Conservation (phyloP, 2,888 invertebrate genomes). For the Andrena camellia region DNA sequence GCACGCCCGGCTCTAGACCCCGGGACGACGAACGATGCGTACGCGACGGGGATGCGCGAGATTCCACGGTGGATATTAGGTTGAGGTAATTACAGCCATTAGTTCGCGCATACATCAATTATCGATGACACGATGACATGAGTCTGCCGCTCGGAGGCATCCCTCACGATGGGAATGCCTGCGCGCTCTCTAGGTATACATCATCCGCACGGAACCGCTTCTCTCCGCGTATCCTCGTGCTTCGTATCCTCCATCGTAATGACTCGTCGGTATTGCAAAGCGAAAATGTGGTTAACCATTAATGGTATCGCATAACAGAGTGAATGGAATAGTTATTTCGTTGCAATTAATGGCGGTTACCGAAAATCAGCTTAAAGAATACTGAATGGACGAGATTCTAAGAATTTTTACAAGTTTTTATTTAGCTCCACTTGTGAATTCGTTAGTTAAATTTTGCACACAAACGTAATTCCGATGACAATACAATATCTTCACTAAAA, state of each 20-base stretch:
- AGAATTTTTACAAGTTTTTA: no score
- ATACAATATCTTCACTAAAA: no score
- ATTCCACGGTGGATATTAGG: conserved; percentile 81
- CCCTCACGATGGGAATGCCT: conserved; percentile 74
- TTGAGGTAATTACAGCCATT: conserved; percentile 83
- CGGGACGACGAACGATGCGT: conserved; percentile 4
- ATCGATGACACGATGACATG: conserved; percentile 83
- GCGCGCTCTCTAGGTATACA: conserved; percentile 38
- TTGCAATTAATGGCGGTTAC: no score
- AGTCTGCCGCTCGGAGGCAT: conserved; percentile 77
- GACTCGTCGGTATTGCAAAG: background rate
- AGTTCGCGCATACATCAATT: conserved; percentile 84
- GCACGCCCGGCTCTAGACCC: background rate
- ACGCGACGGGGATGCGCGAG: conserved; percentile 70
- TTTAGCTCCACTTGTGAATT: no score
- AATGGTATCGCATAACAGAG: background rate
- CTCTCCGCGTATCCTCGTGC: conserved; percentile 15
- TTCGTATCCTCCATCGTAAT: conserved; percentile 19
- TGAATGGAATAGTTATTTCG: background rate
- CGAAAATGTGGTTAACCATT: no score
- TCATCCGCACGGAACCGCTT: conserved; percentile 40
- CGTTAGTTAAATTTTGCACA: no score
- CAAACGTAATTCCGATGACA: no score
- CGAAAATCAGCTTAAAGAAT: no score
- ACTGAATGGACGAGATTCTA: no score